Base-by-base conservation (phyloP, 2,888 invertebrate species). In the Ochropleura leucogaster region DNA sequence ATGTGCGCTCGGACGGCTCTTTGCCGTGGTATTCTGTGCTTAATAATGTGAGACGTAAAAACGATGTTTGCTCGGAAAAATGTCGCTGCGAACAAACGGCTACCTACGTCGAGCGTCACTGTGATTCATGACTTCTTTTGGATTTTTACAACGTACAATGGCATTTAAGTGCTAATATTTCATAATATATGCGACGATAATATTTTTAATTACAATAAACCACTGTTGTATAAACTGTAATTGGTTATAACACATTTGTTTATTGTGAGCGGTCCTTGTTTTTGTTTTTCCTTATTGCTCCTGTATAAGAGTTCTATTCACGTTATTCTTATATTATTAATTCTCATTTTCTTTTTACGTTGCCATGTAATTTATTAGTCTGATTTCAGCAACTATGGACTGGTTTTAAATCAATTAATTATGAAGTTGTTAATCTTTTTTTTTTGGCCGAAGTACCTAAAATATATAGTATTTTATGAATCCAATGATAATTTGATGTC, bases 121-220 rank as follows among this genome's bases (percentile, higher is more conserved):
- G 82, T 91, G 89, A 92, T 91, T 92, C 90, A 92, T 89, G 85
- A 87, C 84, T 87, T 83, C 84, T 86, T 89, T 83, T 79, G 78
- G 84, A 86, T 89, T 89, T 89, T 88, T 81, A 88, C 85, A 89
- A 85, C 83, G 72, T 71, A 71, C 70, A 82, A 84, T 84, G 82
- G 84, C 85, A 85, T 85, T 86, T 88, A 87, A 84, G 84, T 87
- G 86, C 82, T 86, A 84, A 87, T 89, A 85, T 85, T 85, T 86
- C 79, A 85, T 85, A 84, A 87, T 85, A 80, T 85, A 85, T 86
- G 87, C 82, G 75, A 82, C 79, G 81, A 79, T 85, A 83, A 83
- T 85, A 83, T 84, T 87, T 86, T 85, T 87, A 88, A 88, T 87
- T 87, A 86, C 82, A 79, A 85, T 78, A 86, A 83, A 85, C 68